phyloP scores from a whole-genome alignment of 1,140 invertebrate species.

The Ericerus pela region DNA sequence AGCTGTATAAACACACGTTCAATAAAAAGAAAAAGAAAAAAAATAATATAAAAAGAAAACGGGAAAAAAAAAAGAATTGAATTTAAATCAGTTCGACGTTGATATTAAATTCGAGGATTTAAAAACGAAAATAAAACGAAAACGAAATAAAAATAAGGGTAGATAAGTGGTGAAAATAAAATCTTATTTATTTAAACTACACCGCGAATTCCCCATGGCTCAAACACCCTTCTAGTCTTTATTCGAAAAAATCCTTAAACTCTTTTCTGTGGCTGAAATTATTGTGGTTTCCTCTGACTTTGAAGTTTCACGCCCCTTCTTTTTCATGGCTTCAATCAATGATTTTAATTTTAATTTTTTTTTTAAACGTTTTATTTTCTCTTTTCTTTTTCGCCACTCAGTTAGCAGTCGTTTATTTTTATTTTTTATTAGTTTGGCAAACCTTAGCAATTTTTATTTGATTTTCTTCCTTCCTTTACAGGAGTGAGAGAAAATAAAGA shows the following conservation, averaged over 20 bases:
- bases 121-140: neutral
- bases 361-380: too few relatives aligned
- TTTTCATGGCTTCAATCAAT: conserved; percentile 9
- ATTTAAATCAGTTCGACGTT: too few relatives aligned
- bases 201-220: neutral
- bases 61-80: too few relatives aligned
- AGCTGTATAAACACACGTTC: too few relatives aligned
- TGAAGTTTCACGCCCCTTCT: conserved; percentile 7
- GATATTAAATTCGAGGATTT: conserved; percentile 7
- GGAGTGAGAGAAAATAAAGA: too few relatives aligned
- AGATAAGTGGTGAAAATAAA: conserved; percentile 9
- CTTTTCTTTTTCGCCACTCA: too few relatives aligned
- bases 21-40: too few relatives aligned
- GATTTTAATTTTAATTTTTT: conserved; percentile 5
- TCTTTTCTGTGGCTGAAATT: conserved; percentile 1
- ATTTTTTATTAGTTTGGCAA: too few relatives aligned
- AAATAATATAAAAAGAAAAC: too few relatives aligned
- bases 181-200: conserved; percentile 9
- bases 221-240: conserved; percentile 6
- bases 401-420: too few relatives aligned
- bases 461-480: too few relatives aligned
- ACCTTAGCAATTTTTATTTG: too few relatives aligned
- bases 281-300: conserved; percentile 11
- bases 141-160: conserved; percentile 7
- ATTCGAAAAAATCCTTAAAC: conserved; percentile 10